These are phyloP conservation scores for Xenops minutus DNA, from an alignment of 2,797 vertebrate species.

Conservation along the genomic window DNA sequence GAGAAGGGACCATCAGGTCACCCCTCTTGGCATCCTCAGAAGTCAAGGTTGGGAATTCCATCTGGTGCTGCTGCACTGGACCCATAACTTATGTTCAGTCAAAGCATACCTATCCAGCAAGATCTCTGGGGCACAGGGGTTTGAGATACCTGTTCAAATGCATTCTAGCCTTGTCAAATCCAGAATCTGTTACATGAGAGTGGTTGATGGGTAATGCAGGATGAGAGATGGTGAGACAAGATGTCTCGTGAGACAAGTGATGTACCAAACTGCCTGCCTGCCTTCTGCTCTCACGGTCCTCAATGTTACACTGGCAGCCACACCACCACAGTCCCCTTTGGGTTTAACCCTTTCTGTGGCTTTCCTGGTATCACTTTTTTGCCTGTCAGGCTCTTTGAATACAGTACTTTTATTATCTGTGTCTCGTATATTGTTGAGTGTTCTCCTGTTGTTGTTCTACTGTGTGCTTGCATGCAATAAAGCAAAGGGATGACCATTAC, in stretches of 20 bases:
- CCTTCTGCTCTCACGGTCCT: background rate
- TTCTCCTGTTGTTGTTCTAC: background rate
- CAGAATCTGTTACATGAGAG: background rate
- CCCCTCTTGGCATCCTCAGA: background rate
- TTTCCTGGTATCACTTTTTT: background rate
- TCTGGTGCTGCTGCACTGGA: background rate
- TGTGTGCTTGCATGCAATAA: background rate
- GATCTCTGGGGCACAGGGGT: background rate
- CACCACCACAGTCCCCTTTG: background rate
- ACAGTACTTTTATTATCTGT: background rate
- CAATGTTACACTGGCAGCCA: background rate
- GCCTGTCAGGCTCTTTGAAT: background rate
- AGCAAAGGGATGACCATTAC: background rate
- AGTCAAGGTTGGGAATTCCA: background rate
- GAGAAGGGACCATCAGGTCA: background rate
- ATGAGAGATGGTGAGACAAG: background rate
- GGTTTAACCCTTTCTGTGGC: background rate
- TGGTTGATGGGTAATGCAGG: background rate
- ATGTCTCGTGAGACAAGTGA: background rate
- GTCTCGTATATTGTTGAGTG: fast-evolving
- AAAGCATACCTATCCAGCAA: background rate
- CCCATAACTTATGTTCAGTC: background rate
- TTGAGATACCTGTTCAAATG: background rate
- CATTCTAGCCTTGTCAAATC: background rate
- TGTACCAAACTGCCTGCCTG: background rate